These are phyloP conservation scores for Calameuta pallipes DNA, from an alignment of 2,888 invertebrate genomes.

Conservation along the genomic window DNA sequence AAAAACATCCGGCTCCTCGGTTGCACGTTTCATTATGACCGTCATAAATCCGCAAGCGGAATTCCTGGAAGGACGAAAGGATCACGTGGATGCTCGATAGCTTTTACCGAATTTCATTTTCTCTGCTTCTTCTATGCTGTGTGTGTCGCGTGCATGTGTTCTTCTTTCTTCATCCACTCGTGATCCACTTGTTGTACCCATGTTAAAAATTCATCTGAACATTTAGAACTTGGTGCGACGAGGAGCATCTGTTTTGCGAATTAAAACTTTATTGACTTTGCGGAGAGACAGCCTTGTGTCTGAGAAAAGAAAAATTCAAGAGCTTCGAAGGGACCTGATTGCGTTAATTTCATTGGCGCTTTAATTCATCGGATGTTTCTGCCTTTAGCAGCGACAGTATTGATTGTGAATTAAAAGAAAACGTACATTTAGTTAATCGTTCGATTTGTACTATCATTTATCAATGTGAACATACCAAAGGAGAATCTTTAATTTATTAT, in stretches of 20 bases:
- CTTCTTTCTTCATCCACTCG: not conserved
- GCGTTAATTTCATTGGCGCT: not conserved
- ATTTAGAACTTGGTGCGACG: not conserved
- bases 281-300: not conserved
- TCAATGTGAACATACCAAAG: not conserved
- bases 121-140: slow-evolving; percentile 16
- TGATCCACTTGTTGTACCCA: not conserved
- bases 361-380: not conserved
- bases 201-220: not conserved
- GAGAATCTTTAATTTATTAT: not conserved
- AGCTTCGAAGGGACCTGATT: not conserved
- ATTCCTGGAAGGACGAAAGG: slow-evolving; percentile 16
- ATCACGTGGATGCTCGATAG: slow-evolving; percentile 23
- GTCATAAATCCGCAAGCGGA: slow-evolving; percentile 34
- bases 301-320: not conserved
- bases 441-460: not conserved
- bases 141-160: not conserved
- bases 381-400: not conserved
- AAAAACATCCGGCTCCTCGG: slow-evolving; percentile 19
- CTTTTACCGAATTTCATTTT: slow-evolving; percentile 26
- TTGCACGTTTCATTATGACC: slow-evolving; percentile 39
- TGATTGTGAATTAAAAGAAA: not conserved
- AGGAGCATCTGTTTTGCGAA: not conserved
- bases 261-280: not conserved
- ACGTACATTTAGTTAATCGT: not conserved